Evolutionary conservation across 2,888 invertebrate genomes (phyloP).

Genomic region (Anaspis maculata): DNA sequence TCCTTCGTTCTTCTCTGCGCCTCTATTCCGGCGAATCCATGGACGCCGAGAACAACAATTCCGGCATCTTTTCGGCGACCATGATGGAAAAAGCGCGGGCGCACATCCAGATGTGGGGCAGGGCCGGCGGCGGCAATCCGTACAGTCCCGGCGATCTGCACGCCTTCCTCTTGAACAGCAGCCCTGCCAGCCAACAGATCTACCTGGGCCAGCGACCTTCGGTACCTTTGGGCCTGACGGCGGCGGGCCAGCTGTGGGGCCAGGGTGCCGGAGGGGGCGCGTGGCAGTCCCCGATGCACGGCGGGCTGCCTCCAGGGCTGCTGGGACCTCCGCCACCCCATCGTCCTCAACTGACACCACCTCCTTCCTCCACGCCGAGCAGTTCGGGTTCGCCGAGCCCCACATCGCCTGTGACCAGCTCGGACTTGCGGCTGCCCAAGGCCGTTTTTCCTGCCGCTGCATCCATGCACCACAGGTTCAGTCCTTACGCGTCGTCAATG

Average conservation of each 20-base stretch:
- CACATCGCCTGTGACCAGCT: constrained; percentile 35
- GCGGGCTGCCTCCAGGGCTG: constrained; percentile 38
- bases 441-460: constrained; percentile 31
- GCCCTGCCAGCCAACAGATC: constrained; percentile 33
- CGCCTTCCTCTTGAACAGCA: constrained; percentile 37
- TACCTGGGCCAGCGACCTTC: constrained; percentile 35
- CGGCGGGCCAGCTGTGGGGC: constrained; percentile 44
- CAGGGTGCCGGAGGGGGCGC: constrained; percentile 32
- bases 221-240: constrained; percentile 36
- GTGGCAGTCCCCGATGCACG: constrained; percentile 37
- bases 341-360: constrained; percentile 41
- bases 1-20: constrained; percentile 52
- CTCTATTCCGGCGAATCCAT: constrained; percentile 51
- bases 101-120: constrained; percentile 48
- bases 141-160: constrained; percentile 46
- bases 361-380: constrained; percentile 45
- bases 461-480: constrained; percentile 41
- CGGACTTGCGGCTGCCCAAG: constrained; percentile 42
- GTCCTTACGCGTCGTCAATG: constrained; percentile 38
- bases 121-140: constrained; percentile 41
- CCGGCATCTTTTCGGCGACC: constrained; percentile 43
- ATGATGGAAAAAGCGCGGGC: constrained; percentile 52
- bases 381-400: constrained; percentile 55
- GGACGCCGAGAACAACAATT: constrained; percentile 45
- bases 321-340: constrained; percentile 38